Evolutionary conservation across 1,140 invertebrate genomes (phyloP), one percentile per base, ranked within the genome.

Genomic region (Ceratosolen fusciceps): DNA sequence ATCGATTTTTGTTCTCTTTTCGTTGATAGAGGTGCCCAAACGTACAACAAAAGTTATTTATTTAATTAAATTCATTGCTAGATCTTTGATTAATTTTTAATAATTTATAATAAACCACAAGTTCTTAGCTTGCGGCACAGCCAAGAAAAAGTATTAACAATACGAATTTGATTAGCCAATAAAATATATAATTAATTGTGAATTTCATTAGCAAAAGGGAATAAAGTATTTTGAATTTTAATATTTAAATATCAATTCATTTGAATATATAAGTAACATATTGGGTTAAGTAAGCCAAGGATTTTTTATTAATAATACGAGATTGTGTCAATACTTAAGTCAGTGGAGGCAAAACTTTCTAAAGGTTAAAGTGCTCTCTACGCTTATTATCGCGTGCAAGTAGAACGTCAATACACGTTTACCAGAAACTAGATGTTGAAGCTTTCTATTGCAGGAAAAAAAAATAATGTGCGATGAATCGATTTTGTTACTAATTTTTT

Each of bases 11-110:
- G 47, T 31, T n/a, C 39, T 26, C 8, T 67, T 74, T 74, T 74
- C 71, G 62, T 2, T 24, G 34, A 73, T 79, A 78, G 37, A 74
- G 77, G 77, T 31, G 21, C 77, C 77, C 77, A 67, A 70, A 79
- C 67, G 26, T 52, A 24, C 2, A 1, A 39, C 34, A 39, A 24
- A 56, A n/a, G 54, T 62, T 21, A 12, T 47, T 37, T 62, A 56
- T 34, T 12, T 72, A 26, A 70, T 58, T 77, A 37, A 3, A 5
- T 54, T 70, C 31, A 16, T 71, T 70, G 58, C 34, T 52, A 71
- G 58, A 76, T 19, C 31, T 60, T 60, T 60, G 31, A 58, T 26
- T 26, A 58, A 34, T 60, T 60, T 16, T 60, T 31, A n/a, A n/a
- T n/a, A n/a, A n/a, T n/a, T n/a, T n/a, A n/a, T n/a, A n/a, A n/a